Conservation (phyloP, 1,140 invertebrate genomes). For the Brevipalpus yothersi region DNA sequence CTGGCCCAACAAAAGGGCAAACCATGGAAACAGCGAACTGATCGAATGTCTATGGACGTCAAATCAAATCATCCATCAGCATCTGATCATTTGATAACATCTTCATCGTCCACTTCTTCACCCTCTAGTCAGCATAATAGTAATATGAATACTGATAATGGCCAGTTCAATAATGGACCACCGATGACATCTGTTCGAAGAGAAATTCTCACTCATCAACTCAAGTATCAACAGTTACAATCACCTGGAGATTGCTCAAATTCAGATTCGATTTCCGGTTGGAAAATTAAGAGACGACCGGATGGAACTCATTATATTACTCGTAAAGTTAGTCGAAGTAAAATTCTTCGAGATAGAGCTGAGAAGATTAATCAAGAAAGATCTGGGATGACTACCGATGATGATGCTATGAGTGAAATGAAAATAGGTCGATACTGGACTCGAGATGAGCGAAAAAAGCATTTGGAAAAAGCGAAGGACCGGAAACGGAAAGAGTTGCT, state of each 20-base stretch:
- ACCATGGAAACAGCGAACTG: background rate
- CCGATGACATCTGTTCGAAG: background rate
- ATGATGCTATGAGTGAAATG: slow-evolving; percentile 51
- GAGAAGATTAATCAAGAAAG: slow-evolving; percentile 39
- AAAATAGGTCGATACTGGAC: slow-evolving; percentile 56
- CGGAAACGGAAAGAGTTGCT: slow-evolving; percentile 27
- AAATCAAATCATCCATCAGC: background rate
- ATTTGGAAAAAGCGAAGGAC: slow-evolving; percentile 39
- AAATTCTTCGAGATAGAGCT: slow-evolving; percentile 39
- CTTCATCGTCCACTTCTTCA: background rate
- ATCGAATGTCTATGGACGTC: too few relatives aligned
- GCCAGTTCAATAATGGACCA: too few relatives aligned
- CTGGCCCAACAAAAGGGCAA: slow-evolving; percentile 17
- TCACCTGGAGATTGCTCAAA: background rate
- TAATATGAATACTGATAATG: background rate
- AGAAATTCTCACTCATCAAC: background rate
- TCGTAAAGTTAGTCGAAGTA: slow-evolving; percentile 37
- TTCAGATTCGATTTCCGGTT: slow-evolving; percentile 27
- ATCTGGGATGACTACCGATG: slow-evolving; percentile 47
- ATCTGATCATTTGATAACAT: background rate
- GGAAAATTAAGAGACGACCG: slow-evolving; percentile 49
- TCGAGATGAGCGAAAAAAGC: slow-evolving; percentile 47
- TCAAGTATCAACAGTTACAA: background rate
- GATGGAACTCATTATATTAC: slow-evolving; percentile 56
- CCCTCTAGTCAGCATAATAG: background rate